Evolutionary conservation across 2,113 vertebrate species (phyloP).

Genomic region (Alouatta palliata): DNA sequence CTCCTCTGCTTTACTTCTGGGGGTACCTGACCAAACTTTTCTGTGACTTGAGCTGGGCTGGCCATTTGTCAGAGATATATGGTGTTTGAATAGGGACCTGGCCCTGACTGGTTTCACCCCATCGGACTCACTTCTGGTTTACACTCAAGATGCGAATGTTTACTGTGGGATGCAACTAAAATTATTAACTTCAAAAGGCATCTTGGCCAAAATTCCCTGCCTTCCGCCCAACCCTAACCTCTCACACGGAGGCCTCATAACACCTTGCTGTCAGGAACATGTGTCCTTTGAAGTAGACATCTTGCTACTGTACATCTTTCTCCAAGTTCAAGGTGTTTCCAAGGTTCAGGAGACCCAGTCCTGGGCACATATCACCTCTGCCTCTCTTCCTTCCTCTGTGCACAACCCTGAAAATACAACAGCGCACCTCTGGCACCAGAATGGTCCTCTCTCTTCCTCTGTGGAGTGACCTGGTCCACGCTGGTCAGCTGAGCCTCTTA

Average conservation of each 20-base stretch:
- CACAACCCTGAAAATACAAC: accelerated
- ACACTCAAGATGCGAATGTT: not conserved
- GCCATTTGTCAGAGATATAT: not conserved
- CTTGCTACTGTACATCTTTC: not conserved
- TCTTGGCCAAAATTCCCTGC: not conserved
- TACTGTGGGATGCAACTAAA: not conserved
- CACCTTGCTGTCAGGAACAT: not conserved
- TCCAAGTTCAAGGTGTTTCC: not conserved
- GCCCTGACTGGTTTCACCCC: not conserved
- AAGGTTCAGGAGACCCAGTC: not conserved
- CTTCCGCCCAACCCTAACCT: not conserved
- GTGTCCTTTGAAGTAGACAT: not conserved
- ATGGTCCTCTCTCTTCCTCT: not conserved
- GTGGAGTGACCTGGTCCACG: not conserved
- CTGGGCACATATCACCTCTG: not conserved
- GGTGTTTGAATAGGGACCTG: too few relatives aligned
- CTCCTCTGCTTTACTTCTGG: not conserved
- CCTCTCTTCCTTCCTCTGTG: not conserved
- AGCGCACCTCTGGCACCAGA: accelerated
- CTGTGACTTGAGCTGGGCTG: not conserved
- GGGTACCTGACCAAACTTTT: not conserved
- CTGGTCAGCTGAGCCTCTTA: not conserved
- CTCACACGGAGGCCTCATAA: accelerated
- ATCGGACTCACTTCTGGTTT: not conserved
- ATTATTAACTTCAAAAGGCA: not conserved